phyloP scores from a whole-genome alignment of 1,140 invertebrate species.

The Oryctes rhinoceros region DNA sequence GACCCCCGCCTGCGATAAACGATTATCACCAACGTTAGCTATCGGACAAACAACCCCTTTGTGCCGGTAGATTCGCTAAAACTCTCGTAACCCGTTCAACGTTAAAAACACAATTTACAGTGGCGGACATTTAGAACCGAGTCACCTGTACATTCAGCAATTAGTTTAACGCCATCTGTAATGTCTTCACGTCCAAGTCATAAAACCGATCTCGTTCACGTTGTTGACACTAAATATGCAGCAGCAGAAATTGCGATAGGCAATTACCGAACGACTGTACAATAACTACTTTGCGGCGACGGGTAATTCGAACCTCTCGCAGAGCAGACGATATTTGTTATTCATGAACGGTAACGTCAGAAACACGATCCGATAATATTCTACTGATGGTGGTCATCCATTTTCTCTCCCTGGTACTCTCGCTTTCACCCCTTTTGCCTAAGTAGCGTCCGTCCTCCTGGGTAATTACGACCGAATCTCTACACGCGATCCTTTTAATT shows the following conservation, averaged over 20 bases:
- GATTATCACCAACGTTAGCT: too few species aligned
- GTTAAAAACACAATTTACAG: too few species aligned
- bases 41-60: too few species aligned
- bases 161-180: slow-evolving; percentile 12
- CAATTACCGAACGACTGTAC: not conserved
- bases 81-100: too few species aligned
- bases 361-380: slow-evolving; percentile 34
- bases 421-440: slow-evolving; percentile 19
- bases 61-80: too few species aligned
- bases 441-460: slow-evolving; percentile 38
- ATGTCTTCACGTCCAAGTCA: not conserved
- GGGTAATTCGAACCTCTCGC: slow-evolving; percentile 4
- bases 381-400: slow-evolving; percentile 14
- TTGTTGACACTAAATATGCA: slow-evolving; percentile 25
- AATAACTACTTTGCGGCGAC: not conserved
- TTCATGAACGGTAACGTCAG: slow-evolving; percentile 35
- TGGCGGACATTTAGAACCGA: too few species aligned
- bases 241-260: slow-evolving; percentile 5
- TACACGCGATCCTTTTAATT: slow-evolving; percentile 45
- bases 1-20: too few species aligned
- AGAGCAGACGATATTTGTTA: slow-evolving; percentile 29
- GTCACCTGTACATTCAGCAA: not conserved
- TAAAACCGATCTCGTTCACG: not conserved
- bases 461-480: slow-evolving; percentile 45
- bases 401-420: slow-evolving; percentile 4